These are phyloP conservation scores for Pimephales promelas DNA, from an alignment of 2,113 vertebrate genomes.

Conservation along the genomic window DNA sequence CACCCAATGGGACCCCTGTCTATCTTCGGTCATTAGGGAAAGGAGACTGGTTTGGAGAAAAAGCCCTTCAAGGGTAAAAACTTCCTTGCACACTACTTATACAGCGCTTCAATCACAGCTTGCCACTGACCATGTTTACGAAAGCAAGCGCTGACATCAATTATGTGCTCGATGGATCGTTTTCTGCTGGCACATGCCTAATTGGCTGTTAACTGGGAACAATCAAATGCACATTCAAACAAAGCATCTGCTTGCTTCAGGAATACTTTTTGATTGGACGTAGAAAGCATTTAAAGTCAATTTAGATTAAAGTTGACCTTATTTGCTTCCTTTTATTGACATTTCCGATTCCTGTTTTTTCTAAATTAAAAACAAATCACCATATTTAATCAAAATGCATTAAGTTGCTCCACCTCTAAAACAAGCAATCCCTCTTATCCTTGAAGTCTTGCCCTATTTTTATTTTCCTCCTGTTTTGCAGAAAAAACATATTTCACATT, in stretches of 20 bases:
- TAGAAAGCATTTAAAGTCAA: background rate
- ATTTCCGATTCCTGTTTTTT: background rate
- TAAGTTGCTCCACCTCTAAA: background rate
- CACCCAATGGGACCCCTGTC: constrained; percentile 78
- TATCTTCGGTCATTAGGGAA: constrained; percentile 84
- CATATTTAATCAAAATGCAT: background rate
- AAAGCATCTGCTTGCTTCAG: constrained; percentile 7
- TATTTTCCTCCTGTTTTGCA: background rate
- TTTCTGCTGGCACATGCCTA: constrained; percentile 11
- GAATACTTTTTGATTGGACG: background rate
- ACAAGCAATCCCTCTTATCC: background rate
- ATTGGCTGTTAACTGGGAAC: constrained; percentile 27
- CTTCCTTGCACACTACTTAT: background rate
- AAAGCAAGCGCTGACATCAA: constrained; percentile 1
- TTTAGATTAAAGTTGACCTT: background rate
- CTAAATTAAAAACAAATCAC: background rate
- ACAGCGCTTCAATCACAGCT: background rate
- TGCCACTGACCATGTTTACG: constrained; percentile 6
- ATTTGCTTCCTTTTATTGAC: background rate
- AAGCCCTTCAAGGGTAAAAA: constrained; percentile 88
- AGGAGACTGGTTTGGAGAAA: constrained; percentile 92
- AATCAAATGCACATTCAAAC: constrained; percentile 26
- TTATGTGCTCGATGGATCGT: constrained; percentile 12
- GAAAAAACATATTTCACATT: background rate
- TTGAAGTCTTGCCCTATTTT: background rate